A percentile compares a stretch with the other conserved stretches of the same genome.
phyloP scores from a whole-genome alignment of 2,888 invertebrate species.

The Sceliomorpha sp. region DNA sequence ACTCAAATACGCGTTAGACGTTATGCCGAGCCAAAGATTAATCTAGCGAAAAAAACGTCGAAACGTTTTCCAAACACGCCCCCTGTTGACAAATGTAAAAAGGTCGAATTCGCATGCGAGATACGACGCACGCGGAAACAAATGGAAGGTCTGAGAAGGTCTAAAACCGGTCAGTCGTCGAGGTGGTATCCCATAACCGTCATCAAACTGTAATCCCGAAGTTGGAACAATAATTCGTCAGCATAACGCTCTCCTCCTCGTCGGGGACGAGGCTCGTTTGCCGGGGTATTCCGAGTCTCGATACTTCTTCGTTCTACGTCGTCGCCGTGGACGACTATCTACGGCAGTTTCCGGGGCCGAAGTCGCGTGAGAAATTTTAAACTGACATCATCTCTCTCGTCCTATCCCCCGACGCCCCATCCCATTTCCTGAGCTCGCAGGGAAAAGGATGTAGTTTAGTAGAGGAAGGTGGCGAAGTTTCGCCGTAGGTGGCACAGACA shows the following conservation, averaged over 20 bases:
- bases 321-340: conserved; percentile 58
- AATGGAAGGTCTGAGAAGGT: background rate
- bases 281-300: conserved; percentile 38
- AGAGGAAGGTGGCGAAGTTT: conserved; percentile 57
- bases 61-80: too few relatives aligned
- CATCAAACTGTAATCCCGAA: conserved; percentile 62
- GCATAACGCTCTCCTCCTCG: conserved; percentile 56
- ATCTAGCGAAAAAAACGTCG: too few relatives aligned
- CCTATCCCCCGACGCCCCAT: conserved; percentile 43
- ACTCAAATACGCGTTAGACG: too few relatives aligned
- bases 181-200: conserved; percentile 6
- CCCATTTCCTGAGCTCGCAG: conserved; percentile 52
- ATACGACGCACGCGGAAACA: too few relatives aligned
- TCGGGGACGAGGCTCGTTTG: conserved; percentile 35
- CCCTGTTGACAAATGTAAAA: too few relatives aligned
- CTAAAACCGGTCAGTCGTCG: conserved; percentile 16
- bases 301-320: conserved; percentile 58
- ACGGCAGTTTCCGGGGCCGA: conserved; percentile 70
- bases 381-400: conserved; percentile 74
- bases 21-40: too few relatives aligned
- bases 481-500: conserved; percentile 51
- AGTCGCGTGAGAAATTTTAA: conserved; percentile 78
- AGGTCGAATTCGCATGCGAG: too few relatives aligned
- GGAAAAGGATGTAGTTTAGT: conserved; percentile 57
- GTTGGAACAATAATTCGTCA: conserved; percentile 75